Evolutionary conservation across 2,797 vertebrate species (phyloP), one percentile per base, ranked within the genome.

Genomic region (Lophura swinhoii): DNA sequence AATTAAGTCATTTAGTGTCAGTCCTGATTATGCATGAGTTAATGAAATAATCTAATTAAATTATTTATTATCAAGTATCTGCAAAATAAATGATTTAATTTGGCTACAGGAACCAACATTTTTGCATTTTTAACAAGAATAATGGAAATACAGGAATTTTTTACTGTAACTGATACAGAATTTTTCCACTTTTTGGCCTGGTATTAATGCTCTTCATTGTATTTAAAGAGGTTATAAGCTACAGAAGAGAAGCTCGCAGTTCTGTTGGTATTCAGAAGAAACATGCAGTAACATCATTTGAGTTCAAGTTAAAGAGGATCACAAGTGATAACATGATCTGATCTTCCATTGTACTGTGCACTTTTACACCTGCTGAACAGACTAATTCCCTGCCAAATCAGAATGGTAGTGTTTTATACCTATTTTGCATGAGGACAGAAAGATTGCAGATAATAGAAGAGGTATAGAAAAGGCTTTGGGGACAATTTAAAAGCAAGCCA

Each of bases 261-360:
- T 39, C 56, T 26, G 15, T 41, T 22, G 70, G 12, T 63, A 71
- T 76, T 79, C 48, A 78, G 20, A 82, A 75, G 58, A 87, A 85
- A 73, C 7, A 79, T 11, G 7, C 56, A 87, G 31, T 24, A 67
- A 26, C 14, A 31, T 56, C 48, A 86, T 37, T 1, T 73, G 37
- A 79, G 44, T 75, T 93, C 49, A 88, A 70, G 48, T 39, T 91
- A 77, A 70, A 70, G 49, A 91, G 56, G 43, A 81, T 13, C n/a
- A 66, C 20, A 64, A 35, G 16, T 77, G 29, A 60, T 66, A 93
- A 3, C 4, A n/a, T 43, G 67, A 83, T 66, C 21, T 59, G 69
- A 71, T 88, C 86, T 89, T 69, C 44, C 22, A 53, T 67, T 85
- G 64, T 13, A 48, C 15, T 76, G 7, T 75, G 31, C 9, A 68